Percentiles rank a stretch among this genome's conserved stretches.
phyloP scores from a whole-genome alignment of 1,140 invertebrate species.

The Trachymyrmex cornetzi region DNA sequence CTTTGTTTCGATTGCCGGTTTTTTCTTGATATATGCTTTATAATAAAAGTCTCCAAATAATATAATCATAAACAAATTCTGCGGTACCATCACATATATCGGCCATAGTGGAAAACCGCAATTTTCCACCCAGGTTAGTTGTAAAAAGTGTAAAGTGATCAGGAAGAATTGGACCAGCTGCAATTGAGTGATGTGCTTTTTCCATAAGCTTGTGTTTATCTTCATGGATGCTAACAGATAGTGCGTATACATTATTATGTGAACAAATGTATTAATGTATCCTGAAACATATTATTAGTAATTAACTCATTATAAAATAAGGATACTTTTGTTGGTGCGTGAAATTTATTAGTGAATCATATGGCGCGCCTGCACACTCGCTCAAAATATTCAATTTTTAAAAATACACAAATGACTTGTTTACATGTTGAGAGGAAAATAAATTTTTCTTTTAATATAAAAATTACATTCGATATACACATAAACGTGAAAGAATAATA shows the following conservation, averaged over 20 bases:
- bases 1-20: conserved; percentile 64
- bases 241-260: conserved; percentile 93
- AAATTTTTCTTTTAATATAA: too few species aligned
- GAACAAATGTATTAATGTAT: conserved; percentile 91
- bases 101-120: conserved; percentile 91
- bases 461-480: too few species aligned
- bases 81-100: conserved; percentile 89
- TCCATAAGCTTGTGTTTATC: conserved; percentile 90
- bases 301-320: not conserved
- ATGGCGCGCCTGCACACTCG: too few species aligned
- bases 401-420: too few species aligned
- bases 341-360: not conserved
- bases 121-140: conserved; percentile 89
- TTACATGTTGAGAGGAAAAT: too few species aligned
- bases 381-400: too few species aligned
- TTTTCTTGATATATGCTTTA: conserved; percentile 90
- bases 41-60: conserved; percentile 96
- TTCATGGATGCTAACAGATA: conserved; percentile 90
- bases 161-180: conserved; percentile 93
- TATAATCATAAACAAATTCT: conserved; percentile 92
- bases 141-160: conserved; percentile 88
- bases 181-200: conserved; percentile 91
- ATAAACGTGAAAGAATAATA: too few species aligned
- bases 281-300: conserved; percentile 85
- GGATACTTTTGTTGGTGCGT: not conserved